Percentiles rank a stretch among this genome's conserved stretches.
These are phyloP conservation scores for Trialeurodes vaporariorum DNA, from an alignment of 1,140 invertebrate genomes.

Conservation along the genomic window DNA sequence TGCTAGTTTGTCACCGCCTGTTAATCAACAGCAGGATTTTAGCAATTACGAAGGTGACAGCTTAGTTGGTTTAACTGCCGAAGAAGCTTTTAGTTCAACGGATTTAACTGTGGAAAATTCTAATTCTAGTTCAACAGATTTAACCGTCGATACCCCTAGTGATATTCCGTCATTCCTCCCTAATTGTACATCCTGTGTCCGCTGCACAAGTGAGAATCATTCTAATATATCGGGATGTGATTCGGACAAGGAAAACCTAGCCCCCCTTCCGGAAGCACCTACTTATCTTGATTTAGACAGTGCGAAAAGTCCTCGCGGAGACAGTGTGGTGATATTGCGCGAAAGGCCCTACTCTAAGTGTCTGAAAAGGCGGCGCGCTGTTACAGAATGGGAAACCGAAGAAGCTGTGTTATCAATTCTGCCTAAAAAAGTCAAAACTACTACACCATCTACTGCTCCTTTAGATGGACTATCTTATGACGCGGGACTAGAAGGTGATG, in stretches of 20 bases:
- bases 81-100: constrained; percentile 11
- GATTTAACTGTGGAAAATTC: neutral
- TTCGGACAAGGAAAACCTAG: constrained; percentile 32
- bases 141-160: neutral
- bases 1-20: constrained; percentile 4
- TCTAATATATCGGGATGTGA: constrained; percentile 26
- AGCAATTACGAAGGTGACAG: constrained; percentile 20
- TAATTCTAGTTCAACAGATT: neutral
- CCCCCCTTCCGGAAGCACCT: constrained; percentile 28
- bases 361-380: constrained; percentile 35
- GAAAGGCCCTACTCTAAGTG: constrained; percentile 24
- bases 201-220: neutral
- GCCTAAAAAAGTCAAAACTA: constrained; percentile 33
- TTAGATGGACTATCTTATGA: neutral
- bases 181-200: constrained; percentile 1
- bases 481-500: constrained; percentile 21
- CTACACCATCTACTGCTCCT: too few species aligned
- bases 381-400: constrained; percentile 41
- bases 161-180: neutral
- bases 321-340: constrained; percentile 19
- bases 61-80: constrained; percentile 19
- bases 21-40: constrained; percentile 9
- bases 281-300: constrained; percentile 38
- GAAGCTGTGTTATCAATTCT: constrained; percentile 38
- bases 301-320: constrained; percentile 29